These are phyloP conservation scores for Chionis minor DNA, from an alignment of 2,113 vertebrate genomes.

Conservation along the genomic window DNA sequence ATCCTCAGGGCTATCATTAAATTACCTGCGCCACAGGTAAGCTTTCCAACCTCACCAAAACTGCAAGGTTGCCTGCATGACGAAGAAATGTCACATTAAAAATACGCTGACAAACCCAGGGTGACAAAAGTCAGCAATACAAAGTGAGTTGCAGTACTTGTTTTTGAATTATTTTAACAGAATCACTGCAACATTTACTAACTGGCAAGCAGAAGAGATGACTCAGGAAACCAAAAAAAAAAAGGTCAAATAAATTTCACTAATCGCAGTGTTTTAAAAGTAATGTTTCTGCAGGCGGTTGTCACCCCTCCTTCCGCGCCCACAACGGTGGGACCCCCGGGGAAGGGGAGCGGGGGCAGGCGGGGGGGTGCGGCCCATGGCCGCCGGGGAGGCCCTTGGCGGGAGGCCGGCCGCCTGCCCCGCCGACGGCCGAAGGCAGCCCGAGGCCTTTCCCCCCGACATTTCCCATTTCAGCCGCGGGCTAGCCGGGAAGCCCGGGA, in stretches of 20 bases:
- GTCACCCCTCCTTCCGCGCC: fast-evolving
- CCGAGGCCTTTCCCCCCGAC: neutral
- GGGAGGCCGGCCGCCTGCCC: neutral
- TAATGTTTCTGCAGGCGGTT: fast-evolving
- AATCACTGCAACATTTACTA: neutral
- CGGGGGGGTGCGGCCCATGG: too few relatives aligned
- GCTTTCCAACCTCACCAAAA: neutral
- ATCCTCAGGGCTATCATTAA: neutral
- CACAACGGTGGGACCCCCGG: too few relatives aligned
- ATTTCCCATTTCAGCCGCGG: neutral
- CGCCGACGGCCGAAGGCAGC: neutral
- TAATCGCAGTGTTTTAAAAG: neutral
- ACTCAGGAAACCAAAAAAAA: neutral
- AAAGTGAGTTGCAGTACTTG: neutral
- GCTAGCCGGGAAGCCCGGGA: neutral
- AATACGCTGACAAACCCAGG: fast-evolving
- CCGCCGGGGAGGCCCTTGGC: neutral
- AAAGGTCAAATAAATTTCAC: neutral
- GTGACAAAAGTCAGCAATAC: neutral
- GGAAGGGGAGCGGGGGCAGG: too few relatives aligned
- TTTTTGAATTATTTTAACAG: too few relatives aligned
- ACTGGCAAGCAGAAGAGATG: neutral
- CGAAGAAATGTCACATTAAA: neutral
- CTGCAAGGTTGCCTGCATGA: neutral
- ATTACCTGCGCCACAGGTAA: neutral